Conservation (phyloP, 2,113 vertebrate species). For the Petroica traversi region DNA sequence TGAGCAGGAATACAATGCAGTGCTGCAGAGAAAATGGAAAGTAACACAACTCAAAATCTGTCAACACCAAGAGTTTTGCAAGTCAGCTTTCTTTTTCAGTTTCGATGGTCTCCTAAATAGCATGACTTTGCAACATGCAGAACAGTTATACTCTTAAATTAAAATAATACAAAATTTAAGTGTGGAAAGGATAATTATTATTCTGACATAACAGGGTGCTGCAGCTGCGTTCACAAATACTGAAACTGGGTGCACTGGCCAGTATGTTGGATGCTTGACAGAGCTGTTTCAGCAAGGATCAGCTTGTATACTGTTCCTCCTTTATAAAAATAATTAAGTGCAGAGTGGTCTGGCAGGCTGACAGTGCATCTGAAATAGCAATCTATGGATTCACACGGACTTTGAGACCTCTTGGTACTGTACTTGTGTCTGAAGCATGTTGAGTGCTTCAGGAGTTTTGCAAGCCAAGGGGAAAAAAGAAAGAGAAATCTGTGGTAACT, state of each 20-base stretch:
- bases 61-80: not conserved
- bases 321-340: not conserved
- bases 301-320: not conserved
- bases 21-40: not conserved
- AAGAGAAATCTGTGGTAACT: not conserved
- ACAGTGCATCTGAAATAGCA: fast-evolving
- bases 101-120: not conserved
- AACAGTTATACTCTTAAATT: not conserved
- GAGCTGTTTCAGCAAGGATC: not conserved
- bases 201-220: not conserved
- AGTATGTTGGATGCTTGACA: not conserved
- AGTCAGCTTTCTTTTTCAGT: not conserved
- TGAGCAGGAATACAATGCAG: not conserved
- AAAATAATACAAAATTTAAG: not conserved
- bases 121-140: not conserved
- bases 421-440: not conserved
- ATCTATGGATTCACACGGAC: not conserved
- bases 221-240: not conserved
- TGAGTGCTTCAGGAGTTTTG: not conserved
- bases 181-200: not conserved
- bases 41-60: not conserved
- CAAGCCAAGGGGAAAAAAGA: not conserved
- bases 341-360: not conserved
- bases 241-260: not conserved
- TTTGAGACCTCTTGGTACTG: not conserved